phyloP scores from a whole-genome alignment of 1,140 invertebrate species.

The Whitmania pigra region DNA sequence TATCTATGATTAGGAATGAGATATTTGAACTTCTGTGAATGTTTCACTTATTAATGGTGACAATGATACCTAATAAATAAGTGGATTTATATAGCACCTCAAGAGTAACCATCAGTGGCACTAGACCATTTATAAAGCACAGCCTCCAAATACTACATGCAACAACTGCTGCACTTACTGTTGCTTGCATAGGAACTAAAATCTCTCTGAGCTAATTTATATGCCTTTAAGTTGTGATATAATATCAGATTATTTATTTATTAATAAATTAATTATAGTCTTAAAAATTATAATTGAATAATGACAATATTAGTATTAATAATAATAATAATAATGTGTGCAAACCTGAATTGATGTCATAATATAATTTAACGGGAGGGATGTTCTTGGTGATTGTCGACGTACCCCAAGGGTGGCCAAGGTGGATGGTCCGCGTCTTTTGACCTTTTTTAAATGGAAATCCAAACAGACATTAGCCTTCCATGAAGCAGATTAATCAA shows the following conservation, averaged over 20 bases:
- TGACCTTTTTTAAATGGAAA: slow-evolving; percentile 42
- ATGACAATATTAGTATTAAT: slow-evolving; percentile 16
- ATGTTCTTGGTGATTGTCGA: slow-evolving; percentile 56
- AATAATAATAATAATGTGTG: slow-evolving; percentile 15
- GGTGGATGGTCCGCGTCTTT: slow-evolving; percentile 42
- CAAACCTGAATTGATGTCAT: slow-evolving; percentile 76
- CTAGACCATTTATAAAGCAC: neutral
- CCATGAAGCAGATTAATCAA: neutral
- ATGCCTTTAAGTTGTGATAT: no score
- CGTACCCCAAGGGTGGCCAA: slow-evolving; percentile 45
- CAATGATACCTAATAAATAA: neutral
- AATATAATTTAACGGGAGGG: slow-evolving; percentile 89
- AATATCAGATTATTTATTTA: neutral
- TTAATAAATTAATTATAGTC: neutral
- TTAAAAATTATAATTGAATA: neutral
- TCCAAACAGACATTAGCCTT: neutral
- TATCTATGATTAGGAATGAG: neutral
- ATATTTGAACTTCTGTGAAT: neutral
- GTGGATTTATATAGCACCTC: neutral
- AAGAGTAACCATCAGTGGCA: neutral
- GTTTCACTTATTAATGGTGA: neutral
- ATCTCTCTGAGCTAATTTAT: no score
- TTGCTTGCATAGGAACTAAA: neutral
- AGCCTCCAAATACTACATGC: neutral
- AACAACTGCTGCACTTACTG: neutral